These are phyloP conservation scores for Cotesia glomerata DNA, from an alignment of 1,140 invertebrate species.

Conservation along the genomic window DNA sequence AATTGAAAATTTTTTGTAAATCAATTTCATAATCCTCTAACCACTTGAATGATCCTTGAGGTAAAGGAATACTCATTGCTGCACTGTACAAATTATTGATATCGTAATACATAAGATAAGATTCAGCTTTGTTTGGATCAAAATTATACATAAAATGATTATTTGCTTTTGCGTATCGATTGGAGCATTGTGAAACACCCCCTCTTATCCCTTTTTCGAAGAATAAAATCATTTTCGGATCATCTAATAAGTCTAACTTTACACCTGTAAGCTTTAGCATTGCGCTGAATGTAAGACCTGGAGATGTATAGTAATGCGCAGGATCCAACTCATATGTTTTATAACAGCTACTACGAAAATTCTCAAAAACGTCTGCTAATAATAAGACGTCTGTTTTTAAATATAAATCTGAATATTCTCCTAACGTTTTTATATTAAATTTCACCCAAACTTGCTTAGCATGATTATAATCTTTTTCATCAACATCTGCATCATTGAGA, in stretches of 20 bases:
- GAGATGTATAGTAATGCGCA: constrained; percentile 49
- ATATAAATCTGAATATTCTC: too few species aligned
- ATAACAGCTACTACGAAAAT: constrained; percentile 48
- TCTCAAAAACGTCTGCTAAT: constrained; percentile 60
- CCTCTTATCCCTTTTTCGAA: background rate
- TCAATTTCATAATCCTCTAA: background rate
- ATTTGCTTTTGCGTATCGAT: background rate
- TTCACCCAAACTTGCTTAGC: too few species aligned
- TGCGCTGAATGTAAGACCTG: constrained; percentile 55
- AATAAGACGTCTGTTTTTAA: constrained; percentile 31
- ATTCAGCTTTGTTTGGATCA: background rate
- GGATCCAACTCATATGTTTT: constrained; percentile 47
- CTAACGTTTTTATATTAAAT: too few species aligned
- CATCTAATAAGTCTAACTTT: too few species aligned
- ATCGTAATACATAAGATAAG: constrained; percentile 5
- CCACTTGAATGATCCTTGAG: background rate
- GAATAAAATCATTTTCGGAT: background rate
- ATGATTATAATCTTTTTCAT: too few species aligned
- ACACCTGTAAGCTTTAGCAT: constrained; percentile 36
- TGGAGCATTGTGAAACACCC: background rate
- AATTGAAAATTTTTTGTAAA: background rate
- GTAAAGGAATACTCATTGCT: background rate
- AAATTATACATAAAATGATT: background rate
- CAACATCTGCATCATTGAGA: too few species aligned
- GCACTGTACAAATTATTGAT: background rate